A percentile compares a stretch with the other conserved stretches of the same genome.
Conservation (phyloP, 2,113 vertebrate genomes). For the Austrofundulus limnaeus region DNA sequence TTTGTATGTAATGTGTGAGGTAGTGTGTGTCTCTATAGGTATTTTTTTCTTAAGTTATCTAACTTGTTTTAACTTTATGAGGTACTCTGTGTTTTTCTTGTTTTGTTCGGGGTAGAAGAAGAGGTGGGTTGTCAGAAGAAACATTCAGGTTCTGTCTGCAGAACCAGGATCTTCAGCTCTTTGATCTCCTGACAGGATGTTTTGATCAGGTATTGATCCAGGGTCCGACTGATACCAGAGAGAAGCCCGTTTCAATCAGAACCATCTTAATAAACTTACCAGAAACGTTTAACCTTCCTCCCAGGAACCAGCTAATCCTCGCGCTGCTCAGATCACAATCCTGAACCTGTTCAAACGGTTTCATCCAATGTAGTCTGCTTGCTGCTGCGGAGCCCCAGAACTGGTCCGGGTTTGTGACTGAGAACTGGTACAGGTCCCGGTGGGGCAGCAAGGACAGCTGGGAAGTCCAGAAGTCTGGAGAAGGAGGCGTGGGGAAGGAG, state of each 20-base stretch:
- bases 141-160: no score
- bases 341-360: slow-evolving; percentile 79
- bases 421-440: slow-evolving; percentile 72
- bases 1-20: no score
- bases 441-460: slow-evolving; percentile 57
- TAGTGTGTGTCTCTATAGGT: no score
- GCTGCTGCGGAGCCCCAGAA: slow-evolving; percentile 86
- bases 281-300: slow-evolving; percentile 87
- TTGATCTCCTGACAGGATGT: not conserved
- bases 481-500: not conserved
- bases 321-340: slow-evolving; percentile 76
- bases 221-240: no score
- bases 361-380: slow-evolving; percentile 80
- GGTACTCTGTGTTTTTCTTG: no score
- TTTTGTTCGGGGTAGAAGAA: no score
- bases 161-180: no score
- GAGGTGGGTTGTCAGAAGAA: no score
- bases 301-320: slow-evolving; percentile 85
- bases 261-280: slow-evolving; percentile 72
- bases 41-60: no score
- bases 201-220: slow-evolving; percentile 66
- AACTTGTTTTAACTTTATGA: no score
- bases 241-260: no score
- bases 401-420: slow-evolving; percentile 76
- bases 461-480: slow-evolving; percentile 13